Percentiles rank a stretch among this genome's conserved stretches.
Evolutionary conservation across 2,888 invertebrate genomes (phyloP).

Genomic region (Diadromus collaris): DNA sequence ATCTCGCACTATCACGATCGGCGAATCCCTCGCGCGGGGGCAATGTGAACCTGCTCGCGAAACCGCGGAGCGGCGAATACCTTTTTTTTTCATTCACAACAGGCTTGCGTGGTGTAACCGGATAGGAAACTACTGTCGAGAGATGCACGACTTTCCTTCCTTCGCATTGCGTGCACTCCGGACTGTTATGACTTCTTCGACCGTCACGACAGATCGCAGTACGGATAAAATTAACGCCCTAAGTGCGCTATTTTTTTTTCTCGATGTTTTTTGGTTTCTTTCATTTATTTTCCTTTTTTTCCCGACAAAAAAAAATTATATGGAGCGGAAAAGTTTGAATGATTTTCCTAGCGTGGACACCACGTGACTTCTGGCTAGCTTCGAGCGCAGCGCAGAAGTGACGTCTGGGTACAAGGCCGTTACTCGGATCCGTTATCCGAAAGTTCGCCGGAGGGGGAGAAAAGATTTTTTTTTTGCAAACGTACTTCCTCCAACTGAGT

Average conservation of each 20-base stretch:
- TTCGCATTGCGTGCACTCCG: background rate
- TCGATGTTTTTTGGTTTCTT: background rate
- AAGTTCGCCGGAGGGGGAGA: background rate
- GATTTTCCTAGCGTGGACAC: background rate
- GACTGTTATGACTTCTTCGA: background rate
- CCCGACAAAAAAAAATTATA: background rate
- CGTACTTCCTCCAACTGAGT: background rate
- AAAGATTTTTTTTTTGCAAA: background rate
- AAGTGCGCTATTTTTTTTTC: no score
- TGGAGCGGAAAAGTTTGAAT: background rate
- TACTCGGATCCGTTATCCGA: slow-evolving; percentile 3
- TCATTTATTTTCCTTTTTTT: background rate
- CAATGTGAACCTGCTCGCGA: background rate
- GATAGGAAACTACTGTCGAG: no score
- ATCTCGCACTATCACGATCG: background rate
- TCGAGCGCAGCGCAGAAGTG: background rate
- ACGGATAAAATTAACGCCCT: background rate
- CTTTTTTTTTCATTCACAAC: background rate
- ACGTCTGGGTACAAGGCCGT: slow-evolving; percentile 1
- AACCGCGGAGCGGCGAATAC: background rate
- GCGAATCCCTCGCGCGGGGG: no score
- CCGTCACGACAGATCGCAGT: background rate
- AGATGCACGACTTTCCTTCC: slow-evolving; percentile 3
- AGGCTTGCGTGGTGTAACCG: background rate
- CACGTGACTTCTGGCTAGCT: background rate